Base-by-base conservation (phyloP, 2,113 vertebrate genomes). In the Aix galericulata region DNA sequence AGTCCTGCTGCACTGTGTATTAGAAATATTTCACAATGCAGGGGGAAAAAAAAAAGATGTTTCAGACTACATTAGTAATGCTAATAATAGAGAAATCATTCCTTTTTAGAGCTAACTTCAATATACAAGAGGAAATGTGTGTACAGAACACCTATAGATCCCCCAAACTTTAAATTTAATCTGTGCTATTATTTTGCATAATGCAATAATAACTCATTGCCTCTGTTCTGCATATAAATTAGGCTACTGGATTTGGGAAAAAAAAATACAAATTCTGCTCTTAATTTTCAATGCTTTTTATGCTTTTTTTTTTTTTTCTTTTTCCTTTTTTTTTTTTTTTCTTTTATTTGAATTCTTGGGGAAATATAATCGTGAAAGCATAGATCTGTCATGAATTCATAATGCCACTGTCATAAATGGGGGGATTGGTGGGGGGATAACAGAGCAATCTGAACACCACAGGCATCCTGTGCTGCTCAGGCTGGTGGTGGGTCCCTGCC, bases 171-270 rank as follows among this genome's bases (percentile, higher is more conserved):
- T 71, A 74, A 83, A 83, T 95, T 77, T 71, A 80, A 86, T 75
- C 87, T 88, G 4, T 59, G 72, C 21, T 83, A 46, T 86, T 85
- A 86, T 91, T 94, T 91, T 93, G 52, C 90, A 74, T 94, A 77
- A 88, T 56, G 32, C 68, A 56, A 26, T 48, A 48, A 48, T 48
- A 48, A 48, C 32, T 89, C 69, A n/a, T 80, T 91, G 68, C 5
- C 13, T 90, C 68, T 80, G 64, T 77, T 91, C 56, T 89, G 85
- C 52, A 75, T 86, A 23, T 88, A 77, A 90, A 95, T 83, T 78
- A 76, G 20, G 32, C 32, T 36, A 40, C 42, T 52, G 32, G 42
- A 46, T 34, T 56, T 7, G 4, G 1, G 0, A 7, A 7, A 10
- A 5, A 40, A 7, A 0, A 48, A 50, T 59, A 8, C 10, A 27